Percentiles rank a stretch among this genome's conserved stretches.
Conservation (phyloP, 2,113 vertebrate species). For the Polypterus bichir region DNA sequence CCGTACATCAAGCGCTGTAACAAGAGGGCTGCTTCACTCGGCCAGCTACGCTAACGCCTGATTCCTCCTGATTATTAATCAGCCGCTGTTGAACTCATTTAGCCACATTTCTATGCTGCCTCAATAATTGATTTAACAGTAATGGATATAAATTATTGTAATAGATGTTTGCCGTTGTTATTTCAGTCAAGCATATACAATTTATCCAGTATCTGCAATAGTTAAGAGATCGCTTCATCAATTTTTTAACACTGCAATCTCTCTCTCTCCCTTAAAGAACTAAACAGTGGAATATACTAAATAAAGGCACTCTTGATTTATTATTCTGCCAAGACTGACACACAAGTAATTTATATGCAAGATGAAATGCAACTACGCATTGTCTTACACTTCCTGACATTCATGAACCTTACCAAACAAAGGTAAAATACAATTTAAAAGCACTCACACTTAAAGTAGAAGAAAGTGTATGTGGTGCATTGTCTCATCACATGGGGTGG, state of each 20-base stretch:
- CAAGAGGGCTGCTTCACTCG: too few species aligned
- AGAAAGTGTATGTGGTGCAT: too few species aligned
- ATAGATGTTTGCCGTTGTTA: constrained; percentile 13
- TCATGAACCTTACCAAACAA: too few species aligned
- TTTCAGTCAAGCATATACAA: not conserved
- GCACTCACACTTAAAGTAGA: too few species aligned
- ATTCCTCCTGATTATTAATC: constrained; percentile 17
- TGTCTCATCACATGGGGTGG: too few species aligned
- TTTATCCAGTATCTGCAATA: constrained; percentile 12
- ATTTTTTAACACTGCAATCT: constrained; percentile 1
- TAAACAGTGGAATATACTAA: not conserved
- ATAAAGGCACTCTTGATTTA: constrained; percentile 2
- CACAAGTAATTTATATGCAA: too few species aligned
- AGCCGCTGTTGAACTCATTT: constrained; percentile 12
- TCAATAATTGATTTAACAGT: constrained; percentile 19
- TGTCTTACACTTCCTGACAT: too few species aligned
- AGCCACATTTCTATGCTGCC: constrained; percentile 6
- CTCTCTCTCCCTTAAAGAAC: not conserved
- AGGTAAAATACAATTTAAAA: too few species aligned
- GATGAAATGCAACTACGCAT: too few species aligned
- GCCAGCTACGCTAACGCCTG: not conserved
- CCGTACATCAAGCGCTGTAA: too few species aligned
- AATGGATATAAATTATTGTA: constrained; percentile 21
- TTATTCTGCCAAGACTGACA: not conserved
- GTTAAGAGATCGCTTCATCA: constrained; percentile 20